Base-by-base conservation (phyloP, 2,888 invertebrate species). In the Sycophila texana region DNA sequence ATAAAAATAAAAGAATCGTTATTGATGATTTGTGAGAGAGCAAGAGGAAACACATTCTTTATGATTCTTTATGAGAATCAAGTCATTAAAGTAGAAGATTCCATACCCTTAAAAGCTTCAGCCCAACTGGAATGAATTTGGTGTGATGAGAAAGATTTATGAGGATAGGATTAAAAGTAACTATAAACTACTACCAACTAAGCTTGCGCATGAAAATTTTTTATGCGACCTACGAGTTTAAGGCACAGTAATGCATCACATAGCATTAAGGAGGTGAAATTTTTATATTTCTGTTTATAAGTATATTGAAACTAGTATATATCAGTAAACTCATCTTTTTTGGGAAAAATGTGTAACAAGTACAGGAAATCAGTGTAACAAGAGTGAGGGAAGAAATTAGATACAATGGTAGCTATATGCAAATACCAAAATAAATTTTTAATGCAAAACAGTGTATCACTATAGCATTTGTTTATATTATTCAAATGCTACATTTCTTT, bases 51-150 rank as follows among this genome's bases (percentile, higher is more conserved):
- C 77, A 83, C 74, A 82, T 79, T 84, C 71, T 82, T 83, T 68
- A 80, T 79, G 81, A 78, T 82, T 84, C 81, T 82, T 77, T 83
- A 84, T 84, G 82, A 81, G 73, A 82, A 83, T 83, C 79, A 82
- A 85, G 83, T 83, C 81, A 86, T 85, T 86, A 83, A 76, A 75
- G 83, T 86, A 87, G 84, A 82, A 74, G 84, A 84, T 83, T 84
- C 84, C 83, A 84, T 85, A 83, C 84, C 81, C 82, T 83, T 86
- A 70, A 76, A 87, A 85, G 88, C 87, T 87, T 87, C 83, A 86
- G 83, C 86, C 82, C 81, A 83, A 85, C 83, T 86, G 82, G 78
- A 81, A 84, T 85, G 78, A 80, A 83, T 83, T 83, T 76, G 76
- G 84, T 85, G 83, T 84, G 83, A 82, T 86, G 82, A 79, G 81